These are phyloP conservation scores for Himalopsyche tibetana DNA, from an alignment of 2,888 invertebrate genomes.

Conservation along the genomic window DNA sequence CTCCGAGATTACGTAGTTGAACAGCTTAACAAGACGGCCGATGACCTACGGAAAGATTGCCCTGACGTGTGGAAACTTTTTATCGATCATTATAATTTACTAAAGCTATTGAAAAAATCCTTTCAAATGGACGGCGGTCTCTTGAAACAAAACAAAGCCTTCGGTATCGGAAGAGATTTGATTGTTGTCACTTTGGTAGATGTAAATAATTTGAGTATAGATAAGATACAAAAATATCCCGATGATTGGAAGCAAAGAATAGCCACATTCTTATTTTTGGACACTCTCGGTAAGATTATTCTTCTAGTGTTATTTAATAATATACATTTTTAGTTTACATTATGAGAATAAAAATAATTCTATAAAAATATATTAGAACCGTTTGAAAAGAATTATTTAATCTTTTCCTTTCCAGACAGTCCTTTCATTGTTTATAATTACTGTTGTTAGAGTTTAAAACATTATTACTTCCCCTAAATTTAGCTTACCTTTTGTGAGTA, in stretches of 20 bases:
- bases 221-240: constrained; percentile 73
- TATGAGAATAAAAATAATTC: too few species aligned
- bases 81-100: constrained; percentile 73
- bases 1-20: constrained; percentile 82
- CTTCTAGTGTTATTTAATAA: neutral
- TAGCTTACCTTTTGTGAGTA: too few species aligned
- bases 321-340: neutral
- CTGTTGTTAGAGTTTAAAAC: neutral
- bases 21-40: constrained; percentile 77
- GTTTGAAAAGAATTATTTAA: too few species aligned
- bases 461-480: neutral
- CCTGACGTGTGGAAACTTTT: constrained; percentile 70
- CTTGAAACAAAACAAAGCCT: constrained; percentile 76
- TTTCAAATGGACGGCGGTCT: constrained; percentile 73
- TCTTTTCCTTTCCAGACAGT: too few species aligned
- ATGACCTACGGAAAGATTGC: constrained; percentile 71
- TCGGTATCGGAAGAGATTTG: constrained; percentile 72
- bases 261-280: constrained; percentile 78
- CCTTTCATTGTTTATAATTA: too few species aligned
- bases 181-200: constrained; percentile 75
- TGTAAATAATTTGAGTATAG: constrained; percentile 75
- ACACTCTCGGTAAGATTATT: constrained; percentile 76
- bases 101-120: constrained; percentile 74
- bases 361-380: too few species aligned
- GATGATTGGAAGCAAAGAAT: constrained; percentile 77